These are phyloP conservation scores for Bhutanitis thaidina DNA, from an alignment of 2,888 invertebrate genomes.

Conservation along the genomic window DNA sequence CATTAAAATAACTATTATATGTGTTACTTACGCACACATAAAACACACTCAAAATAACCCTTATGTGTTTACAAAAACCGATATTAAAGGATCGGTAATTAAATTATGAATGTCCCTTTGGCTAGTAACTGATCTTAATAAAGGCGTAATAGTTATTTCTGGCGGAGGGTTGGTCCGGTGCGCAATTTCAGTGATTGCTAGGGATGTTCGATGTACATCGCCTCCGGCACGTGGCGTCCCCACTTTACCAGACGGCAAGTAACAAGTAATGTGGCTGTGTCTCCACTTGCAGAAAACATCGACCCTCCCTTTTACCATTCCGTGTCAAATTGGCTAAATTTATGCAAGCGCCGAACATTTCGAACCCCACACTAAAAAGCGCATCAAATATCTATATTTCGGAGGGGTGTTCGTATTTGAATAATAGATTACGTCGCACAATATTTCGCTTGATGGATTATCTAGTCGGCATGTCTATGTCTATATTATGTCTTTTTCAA, in stretches of 20 bases:
- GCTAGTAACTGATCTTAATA: slow-evolving; percentile 69
- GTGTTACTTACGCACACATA: too few relatives aligned
- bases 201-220: slow-evolving; percentile 26
- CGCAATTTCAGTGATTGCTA: slow-evolving; percentile 50
- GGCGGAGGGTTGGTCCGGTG: slow-evolving; percentile 54
- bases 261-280: not conserved
- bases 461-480: not conserved
- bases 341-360: slow-evolving; percentile 62
- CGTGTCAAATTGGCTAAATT: slow-evolving; percentile 75
- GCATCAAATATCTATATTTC: slow-evolving; percentile 71
- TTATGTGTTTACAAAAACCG: slow-evolving; percentile 53
- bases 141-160: slow-evolving; percentile 74
- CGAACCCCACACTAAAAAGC: slow-evolving; percentile 39
- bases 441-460: slow-evolving; percentile 17
- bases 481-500: too few relatives aligned
- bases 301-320: slow-evolving; percentile 30
- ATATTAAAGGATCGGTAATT: slow-evolving; percentile 59
- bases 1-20: too few relatives aligned
- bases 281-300: slow-evolving; percentile 9
- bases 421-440: slow-evolving; percentile 47
- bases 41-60: slow-evolving; percentile 21
- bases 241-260: slow-evolving; percentile 12
- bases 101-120: slow-evolving; percentile 73
- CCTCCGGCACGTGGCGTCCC: slow-evolving; percentile 20
- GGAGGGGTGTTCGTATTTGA: slow-evolving; percentile 47